Evolutionary conservation across 1,140 invertebrate species (phyloP), one percentile per base, ranked within the genome.

Genomic region (Bombus huntii): DNA sequence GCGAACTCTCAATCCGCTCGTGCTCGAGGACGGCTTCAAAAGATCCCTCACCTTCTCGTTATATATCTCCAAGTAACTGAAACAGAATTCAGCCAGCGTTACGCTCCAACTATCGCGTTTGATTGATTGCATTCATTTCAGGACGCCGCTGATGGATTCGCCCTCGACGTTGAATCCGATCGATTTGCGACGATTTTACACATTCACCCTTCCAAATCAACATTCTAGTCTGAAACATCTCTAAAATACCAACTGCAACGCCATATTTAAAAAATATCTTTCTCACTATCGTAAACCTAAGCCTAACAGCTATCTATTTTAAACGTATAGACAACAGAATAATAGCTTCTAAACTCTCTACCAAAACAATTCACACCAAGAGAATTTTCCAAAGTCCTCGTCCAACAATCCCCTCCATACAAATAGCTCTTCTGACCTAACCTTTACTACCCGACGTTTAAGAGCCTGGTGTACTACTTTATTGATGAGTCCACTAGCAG

Each of bases 21-120:
- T 95, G 65, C 91, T 93, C 74, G 96, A 93, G 81, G 96, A 96
- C 86, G 94, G 92, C 12, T 96, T 96, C 75, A 98, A 92, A 68
- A 98, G 94, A 94, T 98, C 98, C 90, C 97, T 96, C 5, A 98
- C 97, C 62, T 96, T 96, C 94, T 98, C 98, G 94, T 98, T 98
- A 95, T 98, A 98, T 85, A 98, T 98, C 94, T 98, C 98, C 88
- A 98, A 94, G 95, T 98, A 97, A 95, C 97, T 97, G 91, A 88
- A 95, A 95, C 72, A 91, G 65, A 83, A 85, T 85, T 71, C 83
- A 72, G 3, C 34, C 37, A 22, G 28, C 31, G 34, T 85, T 65
- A 73, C 68, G 42, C 34, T 83, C n/a, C 62, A 13, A 22, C 57
- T 34, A 39, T 71, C 57, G 28, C 4, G 5, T 83, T 76, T 53